phyloP scores from a whole-genome alignment of 2,113 vertebrate genomes.

The Mustela nigripes region DNA sequence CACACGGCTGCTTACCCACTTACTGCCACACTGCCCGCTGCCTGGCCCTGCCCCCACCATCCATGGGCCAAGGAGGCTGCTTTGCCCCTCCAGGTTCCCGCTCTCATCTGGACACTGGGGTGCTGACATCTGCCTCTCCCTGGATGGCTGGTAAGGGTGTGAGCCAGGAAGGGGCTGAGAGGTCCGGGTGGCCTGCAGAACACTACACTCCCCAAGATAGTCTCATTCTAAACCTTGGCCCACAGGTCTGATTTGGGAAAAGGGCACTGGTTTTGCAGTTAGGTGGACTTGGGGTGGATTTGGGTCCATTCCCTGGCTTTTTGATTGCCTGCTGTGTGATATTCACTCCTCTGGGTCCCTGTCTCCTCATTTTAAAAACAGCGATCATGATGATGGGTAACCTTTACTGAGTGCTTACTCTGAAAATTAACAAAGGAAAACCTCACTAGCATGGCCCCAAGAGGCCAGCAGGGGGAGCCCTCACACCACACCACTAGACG shows the following conservation, averaged over 20 bases:
- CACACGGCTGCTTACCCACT: too few relatives aligned
- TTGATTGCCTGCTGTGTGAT: not conserved
- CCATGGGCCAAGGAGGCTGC: not conserved
- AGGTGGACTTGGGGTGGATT: not conserved
- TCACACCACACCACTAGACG: not conserved
- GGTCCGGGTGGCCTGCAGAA: not conserved
- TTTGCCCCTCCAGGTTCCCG: not conserved
- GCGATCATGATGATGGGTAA: not conserved
- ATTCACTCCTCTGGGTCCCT: not conserved
- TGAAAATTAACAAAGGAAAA: not conserved
- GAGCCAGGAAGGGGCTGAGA: not conserved
- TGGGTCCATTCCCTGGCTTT: not conserved
- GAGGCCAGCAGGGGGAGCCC: not conserved
- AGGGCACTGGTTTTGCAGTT: not conserved
- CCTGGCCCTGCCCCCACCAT: not conserved
- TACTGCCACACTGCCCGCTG: not conserved
- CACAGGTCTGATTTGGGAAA: not conserved
- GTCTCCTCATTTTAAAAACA: not conserved
- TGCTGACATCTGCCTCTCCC: not conserved
- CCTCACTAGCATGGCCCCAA: too few relatives aligned
- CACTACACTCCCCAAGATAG: accelerated
- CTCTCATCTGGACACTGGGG: not conserved
- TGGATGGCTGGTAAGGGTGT: not conserved
- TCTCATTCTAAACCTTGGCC: not conserved
- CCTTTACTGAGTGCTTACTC: not conserved